A percentile compares a stretch with the other conserved stretches of the same genome.
phyloP scores from a whole-genome alignment of 2,113 vertebrate genomes.

The Pluvianellus socialis region DNA sequence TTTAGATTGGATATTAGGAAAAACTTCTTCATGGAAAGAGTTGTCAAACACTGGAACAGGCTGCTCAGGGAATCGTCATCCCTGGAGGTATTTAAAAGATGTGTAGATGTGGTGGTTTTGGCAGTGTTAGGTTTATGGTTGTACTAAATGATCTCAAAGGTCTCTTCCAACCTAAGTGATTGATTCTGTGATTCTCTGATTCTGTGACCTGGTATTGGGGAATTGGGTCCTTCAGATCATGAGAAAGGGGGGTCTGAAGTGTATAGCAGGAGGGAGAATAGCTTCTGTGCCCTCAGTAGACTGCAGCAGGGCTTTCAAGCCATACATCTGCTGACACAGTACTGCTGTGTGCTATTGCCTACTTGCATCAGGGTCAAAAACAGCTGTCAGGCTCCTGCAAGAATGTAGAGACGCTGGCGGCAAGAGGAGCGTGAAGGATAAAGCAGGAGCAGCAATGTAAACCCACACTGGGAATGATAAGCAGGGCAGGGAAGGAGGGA shows the following conservation, averaged over 20 bases:
- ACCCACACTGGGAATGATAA: not conserved
- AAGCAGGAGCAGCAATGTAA: accelerated
- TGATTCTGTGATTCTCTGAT: too few relatives aligned
- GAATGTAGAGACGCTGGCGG: not conserved
- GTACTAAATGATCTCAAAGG: too few relatives aligned
- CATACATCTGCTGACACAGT: not conserved
- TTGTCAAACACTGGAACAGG: too few relatives aligned
- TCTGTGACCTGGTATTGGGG: not conserved
- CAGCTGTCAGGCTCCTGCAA: not conserved
- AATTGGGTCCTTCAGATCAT: accelerated
- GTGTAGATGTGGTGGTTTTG: too few relatives aligned
- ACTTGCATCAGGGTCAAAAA: not conserved
- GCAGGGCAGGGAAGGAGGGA: not conserved
- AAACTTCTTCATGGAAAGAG: too few relatives aligned
- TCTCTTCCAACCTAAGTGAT: too few relatives aligned
- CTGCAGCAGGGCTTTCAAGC: not conserved
- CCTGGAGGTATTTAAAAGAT: too few relatives aligned
- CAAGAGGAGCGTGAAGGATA: not conserved
- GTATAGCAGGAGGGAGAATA: not conserved
- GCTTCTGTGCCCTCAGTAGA: not conserved
- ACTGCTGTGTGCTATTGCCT: not conserved
- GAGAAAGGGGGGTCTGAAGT: not conserved
- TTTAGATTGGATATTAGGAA: too few relatives aligned
- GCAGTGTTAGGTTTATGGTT: too few relatives aligned
- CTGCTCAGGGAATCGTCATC: too few relatives aligned